Base-by-base conservation (phyloP, 2,888 invertebrate species). In the Craniophora ligustri region DNA sequence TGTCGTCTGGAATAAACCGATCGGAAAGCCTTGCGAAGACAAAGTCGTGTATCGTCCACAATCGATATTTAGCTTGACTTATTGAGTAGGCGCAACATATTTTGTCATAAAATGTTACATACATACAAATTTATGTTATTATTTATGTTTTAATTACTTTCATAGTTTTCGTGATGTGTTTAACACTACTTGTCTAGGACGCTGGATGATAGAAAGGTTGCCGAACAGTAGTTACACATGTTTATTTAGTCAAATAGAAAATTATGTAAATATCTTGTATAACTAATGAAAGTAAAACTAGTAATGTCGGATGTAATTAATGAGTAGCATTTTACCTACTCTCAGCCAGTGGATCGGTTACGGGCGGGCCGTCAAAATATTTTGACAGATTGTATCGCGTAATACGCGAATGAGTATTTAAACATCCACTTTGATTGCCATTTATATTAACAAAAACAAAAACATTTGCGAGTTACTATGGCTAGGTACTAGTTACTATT, bases 211-310 rank as follows among this genome's bases (percentile, higher is more conserved):
- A 44, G 48, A 61, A 55, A 65, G 60, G 58, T 56, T 47, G 30
- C 19, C 34, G 15, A 26, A 32, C 41, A 40, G 38, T 54, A 51
- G 53, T 65, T 59, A 48, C 14, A 71, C 71, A 68, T 72, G 68
- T 64, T 32, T 63, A 76, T 70, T 70, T 64, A 59, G 26, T 67
- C 68, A 68, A 75, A 75, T 75, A 78, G 79, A 79, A 77, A 79
- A 81, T 80, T 84, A 81, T 79, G 79, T 81, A 84, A 85, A 85
- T 82, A 75, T 81, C 79, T 89, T 89, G 87, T 88, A 84, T 87
- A 90, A 90, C 85, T 87, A 84, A 88, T 84, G 89, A 91, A 91
- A 92, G 90, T 87, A 74, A 81, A 78, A 82, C 86, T 78, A 81
- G 79, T 78, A 80, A 82, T 81, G 84, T 86, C 83, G 77, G 82